Evolutionary conservation across 2,797 vertebrate genomes (phyloP).

Genomic region (Semaprochilodus insignis): DNA sequence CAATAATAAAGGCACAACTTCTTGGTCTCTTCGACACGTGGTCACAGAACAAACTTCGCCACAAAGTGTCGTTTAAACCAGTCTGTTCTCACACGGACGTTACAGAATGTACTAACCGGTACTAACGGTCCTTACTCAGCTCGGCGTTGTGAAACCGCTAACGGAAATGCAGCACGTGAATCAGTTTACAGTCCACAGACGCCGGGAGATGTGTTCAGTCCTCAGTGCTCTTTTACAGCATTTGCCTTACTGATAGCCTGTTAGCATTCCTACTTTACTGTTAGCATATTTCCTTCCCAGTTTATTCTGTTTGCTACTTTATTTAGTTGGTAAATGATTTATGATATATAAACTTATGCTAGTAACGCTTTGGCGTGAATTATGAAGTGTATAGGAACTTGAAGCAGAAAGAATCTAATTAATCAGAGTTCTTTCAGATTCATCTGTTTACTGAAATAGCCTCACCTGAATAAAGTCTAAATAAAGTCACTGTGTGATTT

Average conservation of each 20-base stretch:
- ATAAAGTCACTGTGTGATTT: too few species aligned
- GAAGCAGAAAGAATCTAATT: too few species aligned
- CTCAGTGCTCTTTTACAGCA: background rate
- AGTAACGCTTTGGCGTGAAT: too few species aligned
- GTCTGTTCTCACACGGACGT: background rate
- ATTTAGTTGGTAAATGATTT: too few species aligned
- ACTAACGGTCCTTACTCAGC: background rate
- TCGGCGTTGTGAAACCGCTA: background rate
- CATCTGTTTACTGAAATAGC: too few species aligned
- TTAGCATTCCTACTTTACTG: too few species aligned
- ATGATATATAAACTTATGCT: too few species aligned
- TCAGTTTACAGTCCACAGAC: background rate
- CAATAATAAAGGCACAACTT: slow-evolving; percentile 20
- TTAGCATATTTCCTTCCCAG: too few species aligned
- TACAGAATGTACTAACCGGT: background rate
- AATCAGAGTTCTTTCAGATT: too few species aligned
- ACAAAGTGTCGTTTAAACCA: background rate
- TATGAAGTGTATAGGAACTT: too few species aligned
- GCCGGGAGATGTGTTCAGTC: background rate
- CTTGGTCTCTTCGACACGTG: slow-evolving; percentile 25
- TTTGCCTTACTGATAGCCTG: background rate
- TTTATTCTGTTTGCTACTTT: too few species aligned
- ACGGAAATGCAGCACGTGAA: background rate
- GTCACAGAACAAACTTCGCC: background rate
- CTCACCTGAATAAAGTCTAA: too few species aligned